phyloP scores from a whole-genome alignment of 2,113 vertebrate genomes.

The Sialia sialis region DNA sequence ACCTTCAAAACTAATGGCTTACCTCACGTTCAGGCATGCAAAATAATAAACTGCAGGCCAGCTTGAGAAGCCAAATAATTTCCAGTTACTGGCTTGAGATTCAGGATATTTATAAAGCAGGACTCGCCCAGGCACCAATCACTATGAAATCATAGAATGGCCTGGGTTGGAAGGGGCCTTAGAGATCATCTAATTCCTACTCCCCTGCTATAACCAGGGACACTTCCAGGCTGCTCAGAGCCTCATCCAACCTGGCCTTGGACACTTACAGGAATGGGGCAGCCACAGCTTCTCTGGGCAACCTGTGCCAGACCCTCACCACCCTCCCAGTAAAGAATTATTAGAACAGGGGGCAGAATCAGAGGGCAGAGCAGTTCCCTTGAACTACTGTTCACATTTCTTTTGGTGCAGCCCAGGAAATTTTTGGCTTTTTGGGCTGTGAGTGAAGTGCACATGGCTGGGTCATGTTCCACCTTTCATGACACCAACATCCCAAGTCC shows the following conservation, averaged over 20 bases:
- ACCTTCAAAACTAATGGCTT: neutral
- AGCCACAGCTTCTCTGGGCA: neutral
- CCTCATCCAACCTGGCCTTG: neutral
- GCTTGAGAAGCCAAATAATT: neutral
- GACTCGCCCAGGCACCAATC: neutral
- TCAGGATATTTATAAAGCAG: neutral
- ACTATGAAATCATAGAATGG: neutral
- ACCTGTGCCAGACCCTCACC: neutral
- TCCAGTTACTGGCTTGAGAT: neutral
- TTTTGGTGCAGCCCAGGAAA: neutral
- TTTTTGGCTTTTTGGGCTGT: neutral
- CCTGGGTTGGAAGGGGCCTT: neutral
- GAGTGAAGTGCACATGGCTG: too few species aligned
- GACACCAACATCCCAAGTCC: neutral
- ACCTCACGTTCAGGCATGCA: neutral
- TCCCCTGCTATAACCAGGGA: neutral
- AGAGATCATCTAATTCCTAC: neutral
- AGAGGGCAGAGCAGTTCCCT: too few species aligned
- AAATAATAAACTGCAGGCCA: neutral
- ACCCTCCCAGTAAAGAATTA: neutral
- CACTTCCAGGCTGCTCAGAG: neutral
- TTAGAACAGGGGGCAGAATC: neutral
- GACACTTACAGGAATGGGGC: neutral
- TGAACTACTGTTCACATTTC: neutral
- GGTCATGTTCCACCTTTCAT: neutral